Percentiles rank a stretch among this genome's conserved stretches.
Evolutionary conservation across 1,140 invertebrate species (phyloP).

Genomic region (Ceratitis capitata): DNA sequence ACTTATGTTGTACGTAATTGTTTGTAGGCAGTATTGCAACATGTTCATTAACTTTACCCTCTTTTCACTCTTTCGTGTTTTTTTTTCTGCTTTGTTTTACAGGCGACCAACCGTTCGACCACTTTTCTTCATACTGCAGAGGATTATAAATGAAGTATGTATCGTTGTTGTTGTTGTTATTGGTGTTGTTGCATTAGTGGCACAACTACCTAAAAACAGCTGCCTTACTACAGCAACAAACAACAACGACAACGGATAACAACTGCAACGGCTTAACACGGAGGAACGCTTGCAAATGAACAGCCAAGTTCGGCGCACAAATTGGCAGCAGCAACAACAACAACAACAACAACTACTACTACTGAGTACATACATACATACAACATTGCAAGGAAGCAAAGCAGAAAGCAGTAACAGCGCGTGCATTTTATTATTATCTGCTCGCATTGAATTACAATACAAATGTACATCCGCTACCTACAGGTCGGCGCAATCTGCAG

Average conservation of each 20-base stretch:
- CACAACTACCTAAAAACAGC: conserved; percentile 29
- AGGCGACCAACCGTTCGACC: no score
- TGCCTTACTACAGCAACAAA: not conserved
- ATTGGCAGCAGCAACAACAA: not conserved
- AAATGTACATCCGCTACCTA: conserved; percentile 36
- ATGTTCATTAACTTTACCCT: conserved; percentile 34
- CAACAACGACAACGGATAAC: no score
- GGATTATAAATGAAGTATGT: conserved; percentile 12
- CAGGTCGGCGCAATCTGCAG: conserved; percentile 27
- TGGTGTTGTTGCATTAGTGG: not conserved
- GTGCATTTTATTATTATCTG: conserved; percentile 37
- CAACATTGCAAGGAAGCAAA: not conserved
- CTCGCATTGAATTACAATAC: conserved; percentile 35
- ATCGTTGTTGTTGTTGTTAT: not conserved
- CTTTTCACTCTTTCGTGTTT: conserved; percentile 9
- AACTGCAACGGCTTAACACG: not conserved
- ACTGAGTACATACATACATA: no score
- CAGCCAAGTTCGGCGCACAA: not conserved
- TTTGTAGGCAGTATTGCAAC: conserved; percentile 29
- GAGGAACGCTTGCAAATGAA: not conserved
- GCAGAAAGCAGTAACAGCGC: not conserved
- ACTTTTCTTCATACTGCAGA: not conserved
- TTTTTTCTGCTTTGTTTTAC: no score
- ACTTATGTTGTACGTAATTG: not conserved
- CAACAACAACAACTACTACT: not conserved